Conservation (phyloP, 92 coral and sea anemone species). For the Zoanthus sansibaricus region DNA sequence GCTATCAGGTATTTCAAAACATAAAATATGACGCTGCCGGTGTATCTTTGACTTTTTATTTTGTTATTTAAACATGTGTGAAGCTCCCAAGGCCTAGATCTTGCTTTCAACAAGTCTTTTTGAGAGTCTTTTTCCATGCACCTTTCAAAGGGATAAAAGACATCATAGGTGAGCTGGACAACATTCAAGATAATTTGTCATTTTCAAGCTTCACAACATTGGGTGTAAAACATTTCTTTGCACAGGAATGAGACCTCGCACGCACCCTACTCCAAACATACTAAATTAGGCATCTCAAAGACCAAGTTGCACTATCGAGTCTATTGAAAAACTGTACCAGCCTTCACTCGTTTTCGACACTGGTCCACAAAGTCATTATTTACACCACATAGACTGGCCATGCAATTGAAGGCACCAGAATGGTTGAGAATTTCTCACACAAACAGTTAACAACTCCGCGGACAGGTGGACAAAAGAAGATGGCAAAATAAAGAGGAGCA, state of each 20-base stretch:
- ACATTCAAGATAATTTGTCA: neutral
- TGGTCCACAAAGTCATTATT: neutral
- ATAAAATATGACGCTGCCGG: no score
- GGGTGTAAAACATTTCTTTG: conserved; percentile 11
- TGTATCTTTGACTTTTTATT: no score
- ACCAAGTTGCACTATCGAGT: neutral
- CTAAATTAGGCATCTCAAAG: neutral
- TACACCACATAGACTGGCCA: neutral
- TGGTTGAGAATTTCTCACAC: neutral
- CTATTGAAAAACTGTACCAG: neutral
- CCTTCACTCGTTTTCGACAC: neutral
- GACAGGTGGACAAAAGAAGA: neutral
- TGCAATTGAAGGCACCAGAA: neutral
- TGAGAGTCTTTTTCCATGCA: neutral
- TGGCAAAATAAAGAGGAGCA: neutral
- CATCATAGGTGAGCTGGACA: neutral
- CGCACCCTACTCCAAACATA: neutral
- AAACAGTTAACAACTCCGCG: no score
- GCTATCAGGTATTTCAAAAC: no score
- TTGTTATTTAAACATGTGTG: no score
- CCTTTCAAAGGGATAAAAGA: neutral
- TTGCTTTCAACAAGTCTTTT: neutral
- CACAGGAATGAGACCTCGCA: neutral
- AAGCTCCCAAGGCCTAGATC: neutral
- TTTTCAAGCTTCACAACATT: conserved; percentile 19